Evolutionary conservation across 2,797 vertebrate species (phyloP).

Genomic region (Manis pentadactyla): DNA sequence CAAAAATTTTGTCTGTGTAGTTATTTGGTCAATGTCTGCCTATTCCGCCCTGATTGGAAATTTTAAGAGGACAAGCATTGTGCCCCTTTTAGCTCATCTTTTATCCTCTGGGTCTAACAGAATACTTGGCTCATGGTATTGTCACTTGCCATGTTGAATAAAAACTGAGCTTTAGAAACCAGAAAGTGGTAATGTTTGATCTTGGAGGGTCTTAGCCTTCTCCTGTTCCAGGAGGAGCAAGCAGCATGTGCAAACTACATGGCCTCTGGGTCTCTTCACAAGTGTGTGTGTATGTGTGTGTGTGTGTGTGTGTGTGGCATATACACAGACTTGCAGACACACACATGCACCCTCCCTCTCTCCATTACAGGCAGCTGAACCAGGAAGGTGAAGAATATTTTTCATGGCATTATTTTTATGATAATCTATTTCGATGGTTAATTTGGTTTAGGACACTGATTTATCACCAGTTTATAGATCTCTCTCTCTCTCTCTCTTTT

Average conservation of each 20-base stretch:
- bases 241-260: not conserved
- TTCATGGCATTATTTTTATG: slow-evolving; percentile 88
- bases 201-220: not conserved
- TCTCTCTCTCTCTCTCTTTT: slow-evolving; percentile 81
- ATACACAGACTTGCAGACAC: not conserved
- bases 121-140: not conserved
- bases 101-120: not conserved
- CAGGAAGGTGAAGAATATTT: slow-evolving; percentile 87
- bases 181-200: not conserved
- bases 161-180: slow-evolving; percentile 18
- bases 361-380: slow-evolving; percentile 55
- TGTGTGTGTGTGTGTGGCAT: rapidly evolving
- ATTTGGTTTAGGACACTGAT: slow-evolving; percentile 88
- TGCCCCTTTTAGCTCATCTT: slow-evolving; percentile 38
- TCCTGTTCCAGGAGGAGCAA: slow-evolving; percentile 27
- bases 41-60: not conserved
- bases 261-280: not conserved
- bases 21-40: slow-evolving; percentile 45
- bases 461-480: slow-evolving; percentile 89
- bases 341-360: not conserved
- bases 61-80: slow-evolving; percentile 52
- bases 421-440: slow-evolving; percentile 89
- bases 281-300: not conserved
- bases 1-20: not conserved
- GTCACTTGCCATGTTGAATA: not conserved